These are phyloP conservation scores for Gasterosteus aculeatus DNA, from an alignment of 2,113 vertebrate genomes.

Conservation along the genomic window DNA sequence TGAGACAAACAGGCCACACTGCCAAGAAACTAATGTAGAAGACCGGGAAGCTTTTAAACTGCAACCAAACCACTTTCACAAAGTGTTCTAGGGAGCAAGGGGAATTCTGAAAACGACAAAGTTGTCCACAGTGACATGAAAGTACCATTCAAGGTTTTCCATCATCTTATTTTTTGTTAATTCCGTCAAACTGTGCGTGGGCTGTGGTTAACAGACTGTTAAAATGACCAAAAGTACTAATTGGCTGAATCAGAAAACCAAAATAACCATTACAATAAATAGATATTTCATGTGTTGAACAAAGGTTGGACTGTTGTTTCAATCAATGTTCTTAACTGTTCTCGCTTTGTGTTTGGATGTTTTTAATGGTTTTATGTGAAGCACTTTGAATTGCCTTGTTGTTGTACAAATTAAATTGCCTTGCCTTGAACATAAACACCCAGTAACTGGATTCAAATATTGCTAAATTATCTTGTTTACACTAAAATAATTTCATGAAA, in stretches of 20 bases:
- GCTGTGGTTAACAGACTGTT: constrained; percentile 40
- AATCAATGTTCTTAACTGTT: too few relatives aligned
- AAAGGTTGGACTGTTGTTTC: neutral
- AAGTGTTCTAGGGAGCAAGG: constrained; percentile 46
- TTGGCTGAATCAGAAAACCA: constrained; percentile 35
- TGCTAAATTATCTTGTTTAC: neutral
- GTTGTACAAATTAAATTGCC: neutral
- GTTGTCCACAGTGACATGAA: constrained; percentile 59
- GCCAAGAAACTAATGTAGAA: constrained; percentile 63
- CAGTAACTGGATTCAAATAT: neutral
- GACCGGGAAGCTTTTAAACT: constrained; percentile 63
- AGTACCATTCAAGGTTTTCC: constrained; percentile 52
- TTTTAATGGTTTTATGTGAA: too few relatives aligned
- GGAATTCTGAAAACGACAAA: constrained; percentile 66
- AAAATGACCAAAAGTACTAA: constrained; percentile 50
- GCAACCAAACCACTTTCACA: constrained; percentile 65
- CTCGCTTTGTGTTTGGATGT: too few relatives aligned
- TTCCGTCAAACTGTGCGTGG: constrained; percentile 32
- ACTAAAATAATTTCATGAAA: neutral
- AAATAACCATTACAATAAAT: constrained; percentile 18
- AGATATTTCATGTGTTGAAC: constrained; percentile 10
- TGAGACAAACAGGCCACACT: constrained; percentile 59
- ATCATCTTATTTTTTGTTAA: constrained; percentile 52
- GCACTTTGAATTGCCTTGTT: too few relatives aligned
- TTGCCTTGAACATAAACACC: neutral